Conservation (phyloP, 2,797 vertebrate species). For the Tokudaia tokunoshimensis region DNA sequence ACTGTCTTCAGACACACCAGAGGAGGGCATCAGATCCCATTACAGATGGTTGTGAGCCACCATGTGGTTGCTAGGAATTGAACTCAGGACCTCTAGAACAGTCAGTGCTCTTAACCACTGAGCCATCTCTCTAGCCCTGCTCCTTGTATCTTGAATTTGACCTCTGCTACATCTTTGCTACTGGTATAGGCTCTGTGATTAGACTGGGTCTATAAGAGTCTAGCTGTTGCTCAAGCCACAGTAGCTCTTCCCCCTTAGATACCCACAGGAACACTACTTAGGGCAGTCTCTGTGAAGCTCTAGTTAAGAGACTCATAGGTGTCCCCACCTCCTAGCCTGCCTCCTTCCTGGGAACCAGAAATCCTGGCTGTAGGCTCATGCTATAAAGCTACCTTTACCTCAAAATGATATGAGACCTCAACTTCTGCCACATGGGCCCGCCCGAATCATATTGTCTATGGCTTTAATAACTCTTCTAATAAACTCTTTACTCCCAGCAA, state of each 20-base stretch:
- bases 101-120: too few species aligned
- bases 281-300: not conserved
- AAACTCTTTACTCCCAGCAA: not conserved
- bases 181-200: conserved; percentile 6
- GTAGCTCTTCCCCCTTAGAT: not conserved
- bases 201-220: not conserved
- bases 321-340: not conserved
- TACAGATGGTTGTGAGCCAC: too few species aligned
- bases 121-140: too few species aligned
- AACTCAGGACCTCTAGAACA: too few species aligned
- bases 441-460: not conserved
- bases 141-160: not conserved
- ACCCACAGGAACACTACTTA: not conserved
- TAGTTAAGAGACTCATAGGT: not conserved
- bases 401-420: not conserved
- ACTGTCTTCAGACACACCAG: too few species aligned
- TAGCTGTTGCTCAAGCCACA: not conserved
- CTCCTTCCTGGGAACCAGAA: not conserved
- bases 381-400: not conserved
- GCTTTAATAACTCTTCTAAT: not conserved
- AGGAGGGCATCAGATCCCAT: too few species aligned
- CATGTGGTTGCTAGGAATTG: too few species aligned
- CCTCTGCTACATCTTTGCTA: not conserved
- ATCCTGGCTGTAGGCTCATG: not conserved
- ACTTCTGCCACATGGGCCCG: not conserved